Conservation (phyloP, 1,140 invertebrate species). For the Drosophila funebris region DNA sequence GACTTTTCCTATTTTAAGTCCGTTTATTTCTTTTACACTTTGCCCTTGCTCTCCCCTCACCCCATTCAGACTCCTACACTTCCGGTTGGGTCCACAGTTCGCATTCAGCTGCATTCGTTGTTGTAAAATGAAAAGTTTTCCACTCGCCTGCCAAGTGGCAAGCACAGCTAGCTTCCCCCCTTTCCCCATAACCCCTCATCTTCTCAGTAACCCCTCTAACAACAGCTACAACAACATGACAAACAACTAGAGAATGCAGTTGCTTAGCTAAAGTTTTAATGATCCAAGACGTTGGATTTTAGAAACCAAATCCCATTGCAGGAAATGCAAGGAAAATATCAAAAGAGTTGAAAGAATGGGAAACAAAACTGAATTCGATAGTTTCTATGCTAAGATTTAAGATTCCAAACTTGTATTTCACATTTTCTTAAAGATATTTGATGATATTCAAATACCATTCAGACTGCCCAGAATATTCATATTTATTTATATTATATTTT, state of each 20-base stretch:
- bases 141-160: slow-evolving; percentile 66
- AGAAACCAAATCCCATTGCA: slow-evolving; percentile 22
- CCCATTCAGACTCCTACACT: neutral
- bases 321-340: neutral
- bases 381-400: neutral
- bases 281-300: slow-evolving; percentile 55
- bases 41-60: neutral
- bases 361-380: slow-evolving; percentile 1
- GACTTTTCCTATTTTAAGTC: slow-evolving; percentile 81
- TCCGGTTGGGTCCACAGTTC: slow-evolving; percentile 17
- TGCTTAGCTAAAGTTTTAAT: slow-evolving; percentile 68
- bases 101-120: slow-evolving; percentile 39
- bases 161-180: neutral
- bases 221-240: neutral
- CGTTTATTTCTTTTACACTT: slow-evolving; percentile 81
- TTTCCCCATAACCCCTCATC: neutral
- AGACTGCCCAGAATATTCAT: no score
- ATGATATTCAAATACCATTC: no score
- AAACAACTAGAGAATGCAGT: slow-evolving; percentile 31
- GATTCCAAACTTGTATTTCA: neutral
- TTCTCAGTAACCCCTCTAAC: neutral
- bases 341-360: neutral
- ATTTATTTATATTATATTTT: no score
- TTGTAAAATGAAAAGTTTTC: slow-evolving; percentile 63
- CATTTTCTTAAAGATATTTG: neutral